A percentile compares a stretch with the other conserved stretches of the same genome.
Evolutionary conservation across 2,113 vertebrate genomes (phyloP).

Genomic region (Varanus salvator): DNA sequence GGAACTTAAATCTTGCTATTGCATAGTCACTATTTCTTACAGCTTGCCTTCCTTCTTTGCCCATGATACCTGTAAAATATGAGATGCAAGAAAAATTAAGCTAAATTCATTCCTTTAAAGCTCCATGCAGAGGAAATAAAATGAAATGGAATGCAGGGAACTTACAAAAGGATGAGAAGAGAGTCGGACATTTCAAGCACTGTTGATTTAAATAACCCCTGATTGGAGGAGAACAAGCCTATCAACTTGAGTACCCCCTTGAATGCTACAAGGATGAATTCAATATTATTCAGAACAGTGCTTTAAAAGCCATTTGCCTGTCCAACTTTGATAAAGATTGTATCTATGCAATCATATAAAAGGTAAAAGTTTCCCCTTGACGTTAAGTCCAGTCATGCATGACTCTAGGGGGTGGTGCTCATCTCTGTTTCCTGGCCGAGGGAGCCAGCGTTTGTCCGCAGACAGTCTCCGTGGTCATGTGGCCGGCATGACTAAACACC

Average conservation of each 20-base stretch:
- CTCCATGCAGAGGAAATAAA: neutral
- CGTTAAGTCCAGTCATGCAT: too few species aligned
- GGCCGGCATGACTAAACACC: too few species aligned
- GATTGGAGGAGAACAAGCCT: neutral
- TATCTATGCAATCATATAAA: neutral
- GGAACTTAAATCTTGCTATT: conserved; percentile 97
- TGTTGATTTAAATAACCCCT: neutral
- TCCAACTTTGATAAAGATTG: neutral
- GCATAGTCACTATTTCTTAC: conserved; percentile 99
- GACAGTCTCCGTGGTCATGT: too few species aligned
- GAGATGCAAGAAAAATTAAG: conserved; percentile 39
- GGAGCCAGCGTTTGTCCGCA: too few species aligned
- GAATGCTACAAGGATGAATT: neutral
- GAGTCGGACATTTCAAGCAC: neutral
- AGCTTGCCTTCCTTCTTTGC: conserved; percentile 97
- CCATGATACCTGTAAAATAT: conserved; percentile 92
- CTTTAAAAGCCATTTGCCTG: neutral
- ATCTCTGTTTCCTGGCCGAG: too few species aligned
- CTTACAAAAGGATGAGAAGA: neutral
- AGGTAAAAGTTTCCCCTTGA: too few species aligned
- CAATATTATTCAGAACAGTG: neutral
- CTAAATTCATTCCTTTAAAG: neutral
- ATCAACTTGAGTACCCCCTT: neutral
- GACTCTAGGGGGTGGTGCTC: too few species aligned
- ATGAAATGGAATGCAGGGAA: neutral